These are phyloP conservation scores for Okamejei kenojei DNA, from an alignment of 2,797 vertebrate genomes.

Conservation along the genomic window DNA sequence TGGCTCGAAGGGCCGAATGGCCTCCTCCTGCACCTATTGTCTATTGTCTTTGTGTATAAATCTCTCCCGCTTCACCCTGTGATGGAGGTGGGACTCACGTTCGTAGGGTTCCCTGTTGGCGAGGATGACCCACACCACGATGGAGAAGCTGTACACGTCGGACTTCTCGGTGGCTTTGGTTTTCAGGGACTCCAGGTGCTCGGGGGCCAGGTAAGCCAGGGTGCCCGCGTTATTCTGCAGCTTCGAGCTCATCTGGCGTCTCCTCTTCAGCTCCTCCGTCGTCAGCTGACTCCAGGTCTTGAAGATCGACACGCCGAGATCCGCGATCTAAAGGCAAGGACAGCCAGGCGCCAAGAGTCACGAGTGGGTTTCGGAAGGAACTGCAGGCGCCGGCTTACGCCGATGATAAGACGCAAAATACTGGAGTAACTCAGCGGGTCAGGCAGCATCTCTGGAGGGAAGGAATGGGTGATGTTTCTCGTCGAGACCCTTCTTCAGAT, in stretches of 20 bases:
- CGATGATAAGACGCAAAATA: no score
- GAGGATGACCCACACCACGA: constrained; percentile 87
- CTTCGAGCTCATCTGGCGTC: constrained; percentile 43
- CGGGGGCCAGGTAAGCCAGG: constrained; percentile 88
- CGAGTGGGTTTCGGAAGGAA: background rate
- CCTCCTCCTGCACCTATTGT: no score
- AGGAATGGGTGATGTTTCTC: no score
- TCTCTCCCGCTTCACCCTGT: no score
- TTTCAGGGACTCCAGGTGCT: constrained; percentile 73
- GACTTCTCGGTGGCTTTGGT: constrained; percentile 75
- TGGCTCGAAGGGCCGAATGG: no score
- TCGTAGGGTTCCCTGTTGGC: constrained; percentile 78
- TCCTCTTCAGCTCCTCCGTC: constrained; percentile 69
- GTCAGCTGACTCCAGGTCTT: constrained; percentile 85
- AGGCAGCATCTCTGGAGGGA: no score
- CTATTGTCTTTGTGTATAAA: no score
- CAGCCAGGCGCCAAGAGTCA: background rate
- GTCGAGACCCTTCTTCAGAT: no score
- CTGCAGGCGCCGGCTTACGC: no score
- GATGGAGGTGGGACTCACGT: constrained; percentile 58
- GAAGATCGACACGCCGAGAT: constrained; percentile 80
- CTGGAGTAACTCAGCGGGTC: no score
- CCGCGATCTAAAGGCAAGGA: constrained; percentile 71
- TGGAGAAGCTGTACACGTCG: constrained; percentile 88
- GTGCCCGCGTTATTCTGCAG: constrained; percentile 66